phyloP scores from a whole-genome alignment of 2,888 invertebrate genomes.

The Therioaphis trifolii region DNA sequence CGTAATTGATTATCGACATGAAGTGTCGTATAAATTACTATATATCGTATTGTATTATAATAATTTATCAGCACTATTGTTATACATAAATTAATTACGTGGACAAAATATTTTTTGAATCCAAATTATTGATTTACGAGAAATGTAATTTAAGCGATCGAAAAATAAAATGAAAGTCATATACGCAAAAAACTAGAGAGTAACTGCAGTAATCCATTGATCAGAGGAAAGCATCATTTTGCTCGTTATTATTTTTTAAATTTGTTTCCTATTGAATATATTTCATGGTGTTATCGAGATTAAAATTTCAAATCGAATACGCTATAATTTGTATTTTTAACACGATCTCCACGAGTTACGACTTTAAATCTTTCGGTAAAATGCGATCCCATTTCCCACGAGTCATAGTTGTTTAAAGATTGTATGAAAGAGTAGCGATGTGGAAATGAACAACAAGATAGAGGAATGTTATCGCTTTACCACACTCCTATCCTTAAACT shows the following conservation, averaged over 20 bases:
- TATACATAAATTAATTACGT: background rate
- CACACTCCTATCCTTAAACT: constrained; percentile 35
- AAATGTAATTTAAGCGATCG: too few species aligned
- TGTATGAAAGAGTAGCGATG: constrained; percentile 14
- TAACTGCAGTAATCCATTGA: too few species aligned
- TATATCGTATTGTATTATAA: background rate
- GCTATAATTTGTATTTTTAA: constrained; percentile 35
- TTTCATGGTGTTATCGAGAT: background rate
- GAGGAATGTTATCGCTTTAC: constrained; percentile 50
- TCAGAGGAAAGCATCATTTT: too few species aligned
- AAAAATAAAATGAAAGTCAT: too few species aligned
- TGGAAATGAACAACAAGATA: constrained; percentile 42
- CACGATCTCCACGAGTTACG: constrained; percentile 1
- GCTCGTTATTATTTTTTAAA: background rate
- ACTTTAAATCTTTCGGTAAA: constrained; percentile 27
- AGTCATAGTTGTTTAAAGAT: constrained; percentile 51
- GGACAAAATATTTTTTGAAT: background rate
- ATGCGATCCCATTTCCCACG: constrained; percentile 35
- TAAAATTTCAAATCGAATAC: background rate
- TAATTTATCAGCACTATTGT: background rate
- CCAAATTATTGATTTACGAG: too few species aligned
- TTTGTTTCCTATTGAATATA: background rate
- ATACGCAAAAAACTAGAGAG: too few species aligned
- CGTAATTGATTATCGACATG: background rate
- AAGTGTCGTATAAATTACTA: too few species aligned